These are phyloP conservation scores for Urocynchramus pylzowi DNA, from an alignment of 2,113 vertebrate genomes.

Conservation along the genomic window DNA sequence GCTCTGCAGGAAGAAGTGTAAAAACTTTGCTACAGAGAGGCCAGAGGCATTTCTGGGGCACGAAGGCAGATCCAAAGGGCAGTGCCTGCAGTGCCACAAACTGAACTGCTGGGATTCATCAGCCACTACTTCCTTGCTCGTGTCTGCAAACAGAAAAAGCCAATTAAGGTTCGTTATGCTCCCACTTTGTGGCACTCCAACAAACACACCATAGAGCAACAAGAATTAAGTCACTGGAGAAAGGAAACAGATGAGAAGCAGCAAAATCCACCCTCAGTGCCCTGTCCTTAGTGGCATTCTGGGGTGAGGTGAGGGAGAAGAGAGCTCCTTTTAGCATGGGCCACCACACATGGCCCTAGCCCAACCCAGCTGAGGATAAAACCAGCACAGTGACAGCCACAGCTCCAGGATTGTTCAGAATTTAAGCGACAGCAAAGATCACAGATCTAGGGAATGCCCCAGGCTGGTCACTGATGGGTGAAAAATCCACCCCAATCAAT, in stretches of 20 bases:
- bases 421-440: background rate
- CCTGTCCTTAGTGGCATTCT: background rate
- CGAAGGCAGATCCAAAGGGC: background rate
- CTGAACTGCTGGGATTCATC: background rate
- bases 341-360: background rate
- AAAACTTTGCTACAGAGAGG: background rate
- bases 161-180: rapidly evolving
- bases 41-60: background rate
- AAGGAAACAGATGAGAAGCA: background rate
- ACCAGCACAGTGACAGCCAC: background rate
- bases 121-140: background rate
- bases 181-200: background rate
- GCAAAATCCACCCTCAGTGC: background rate
- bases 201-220: background rate
- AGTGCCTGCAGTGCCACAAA: background rate
- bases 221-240: background rate
- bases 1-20: background rate
- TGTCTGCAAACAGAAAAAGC: background rate
- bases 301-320: background rate
- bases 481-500: background rate
- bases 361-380: background rate
- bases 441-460: background rate
- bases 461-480: background rate
- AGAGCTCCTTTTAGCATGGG: background rate
- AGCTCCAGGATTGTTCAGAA: background rate